A percentile compares a stretch with the other conserved stretches of the same genome.
Conservation (phyloP, 1,140 invertebrate species). For the Ditylenchus dipsaci region DNA sequence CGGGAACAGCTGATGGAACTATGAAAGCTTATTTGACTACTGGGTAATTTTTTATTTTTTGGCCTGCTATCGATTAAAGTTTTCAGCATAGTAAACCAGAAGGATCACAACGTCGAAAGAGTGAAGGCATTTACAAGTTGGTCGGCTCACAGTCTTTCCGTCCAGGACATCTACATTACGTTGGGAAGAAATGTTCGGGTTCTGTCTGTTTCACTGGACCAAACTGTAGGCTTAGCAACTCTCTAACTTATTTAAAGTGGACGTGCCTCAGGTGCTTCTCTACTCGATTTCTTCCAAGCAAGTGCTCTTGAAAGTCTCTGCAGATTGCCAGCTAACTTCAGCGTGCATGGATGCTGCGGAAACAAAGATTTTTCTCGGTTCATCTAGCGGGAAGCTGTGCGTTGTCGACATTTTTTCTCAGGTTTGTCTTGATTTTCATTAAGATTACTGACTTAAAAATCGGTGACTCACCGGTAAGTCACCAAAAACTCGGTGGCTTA, state of each 20-base stretch:
- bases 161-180: slow-evolving; percentile 12
- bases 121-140: neutral
- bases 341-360: slow-evolving; percentile 11
- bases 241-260: neutral
- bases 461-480: too few relatives aligned
- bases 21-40: slow-evolving; percentile 5
- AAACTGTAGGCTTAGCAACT: neutral
- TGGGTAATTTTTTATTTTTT: neutral
- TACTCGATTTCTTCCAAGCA: slow-evolving; percentile 6
- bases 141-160: slow-evolving; percentile 7
- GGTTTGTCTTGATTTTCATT: neutral
- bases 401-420: neutral
- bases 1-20: slow-evolving; percentile 12
- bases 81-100: neutral
- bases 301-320: slow-evolving; percentile 8
- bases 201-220: slow-evolving; percentile 4
- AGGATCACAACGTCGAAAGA: slow-evolving; percentile 1
- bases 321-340: slow-evolving; percentile 9
- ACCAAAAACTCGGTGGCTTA: too few relatives aligned
- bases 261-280: neutral
- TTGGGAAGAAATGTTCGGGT: slow-evolving; percentile 4
- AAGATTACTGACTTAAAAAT: too few relatives aligned
- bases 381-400: slow-evolving; percentile 1
- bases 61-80: neutral
- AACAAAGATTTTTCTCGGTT: slow-evolving; percentile 4